These are phyloP conservation scores for Nemotelus nigrinus DNA, from an alignment of 2,888 invertebrate species.

Conservation along the genomic window DNA sequence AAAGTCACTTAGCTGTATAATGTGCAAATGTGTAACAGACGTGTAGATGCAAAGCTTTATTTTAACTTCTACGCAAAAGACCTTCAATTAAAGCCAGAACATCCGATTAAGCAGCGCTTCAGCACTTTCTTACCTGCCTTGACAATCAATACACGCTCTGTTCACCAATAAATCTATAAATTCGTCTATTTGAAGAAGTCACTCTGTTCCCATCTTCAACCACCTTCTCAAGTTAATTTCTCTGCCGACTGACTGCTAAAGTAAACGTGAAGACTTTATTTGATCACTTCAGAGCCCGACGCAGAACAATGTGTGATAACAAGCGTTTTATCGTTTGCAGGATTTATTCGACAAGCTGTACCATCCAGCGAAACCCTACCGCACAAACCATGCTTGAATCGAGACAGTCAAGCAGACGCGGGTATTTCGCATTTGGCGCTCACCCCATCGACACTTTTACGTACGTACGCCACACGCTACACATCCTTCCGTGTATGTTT, in stretches of 20 bases:
- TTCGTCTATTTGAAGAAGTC: too few species aligned
- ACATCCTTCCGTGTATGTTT: slow-evolving; percentile 38
- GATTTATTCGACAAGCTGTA: slow-evolving; percentile 40
- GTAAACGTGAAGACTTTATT: slow-evolving; percentile 38
- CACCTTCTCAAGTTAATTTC: slow-evolving; percentile 14
- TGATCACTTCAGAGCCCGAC: slow-evolving; percentile 15
- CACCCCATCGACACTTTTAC: slow-evolving; percentile 21
- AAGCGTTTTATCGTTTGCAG: slow-evolving; percentile 51
- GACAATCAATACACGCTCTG: too few species aligned
- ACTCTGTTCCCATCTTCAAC: too few species aligned
- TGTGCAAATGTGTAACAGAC: too few species aligned
- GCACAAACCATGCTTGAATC: slow-evolving; percentile 16
- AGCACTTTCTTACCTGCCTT: too few species aligned
- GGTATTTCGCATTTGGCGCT: slow-evolving; percentile 35
- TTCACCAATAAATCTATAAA: too few species aligned
- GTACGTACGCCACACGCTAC: slow-evolving; percentile 34
- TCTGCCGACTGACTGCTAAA: slow-evolving; percentile 33
- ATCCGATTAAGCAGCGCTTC: too few species aligned
- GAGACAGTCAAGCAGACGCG: slow-evolving; percentile 3
- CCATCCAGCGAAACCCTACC: slow-evolving; percentile 20
- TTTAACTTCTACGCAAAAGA: too few species aligned
- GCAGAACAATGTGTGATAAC: slow-evolving; percentile 51
- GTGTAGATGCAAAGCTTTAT: too few species aligned
- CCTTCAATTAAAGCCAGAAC: too few species aligned
- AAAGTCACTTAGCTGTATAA: too few species aligned